phyloP scores from a whole-genome alignment of 2,113 vertebrate genomes.

The Scolopax mira region DNA sequence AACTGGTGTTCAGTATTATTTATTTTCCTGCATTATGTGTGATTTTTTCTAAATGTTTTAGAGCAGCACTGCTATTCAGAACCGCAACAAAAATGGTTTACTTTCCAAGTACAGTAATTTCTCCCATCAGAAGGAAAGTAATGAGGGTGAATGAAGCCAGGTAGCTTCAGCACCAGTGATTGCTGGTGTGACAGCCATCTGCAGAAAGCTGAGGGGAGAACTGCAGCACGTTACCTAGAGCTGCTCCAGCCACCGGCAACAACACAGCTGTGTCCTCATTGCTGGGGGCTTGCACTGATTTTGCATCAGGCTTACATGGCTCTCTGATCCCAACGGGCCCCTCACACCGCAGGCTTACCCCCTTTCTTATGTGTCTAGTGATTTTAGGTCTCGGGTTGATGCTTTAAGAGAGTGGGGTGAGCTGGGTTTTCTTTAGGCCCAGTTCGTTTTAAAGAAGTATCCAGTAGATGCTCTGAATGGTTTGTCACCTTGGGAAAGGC shows the following conservation, averaged over 20 bases:
- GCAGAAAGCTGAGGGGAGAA: not conserved
- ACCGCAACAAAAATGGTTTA: not conserved
- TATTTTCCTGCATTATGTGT: not conserved
- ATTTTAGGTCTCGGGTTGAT: not conserved
- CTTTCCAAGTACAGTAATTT: not conserved
- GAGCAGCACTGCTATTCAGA: not conserved
- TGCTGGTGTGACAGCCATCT: not conserved
- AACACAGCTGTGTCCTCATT: accelerated
- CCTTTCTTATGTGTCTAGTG: not conserved
- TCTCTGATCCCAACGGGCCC: not conserved
- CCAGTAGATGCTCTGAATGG: not conserved
- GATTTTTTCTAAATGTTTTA: not conserved
- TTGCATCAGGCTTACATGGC: accelerated
- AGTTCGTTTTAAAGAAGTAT: not conserved
- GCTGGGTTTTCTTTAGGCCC: not conserved
- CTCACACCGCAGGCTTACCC: accelerated
- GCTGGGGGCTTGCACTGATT: not conserved
- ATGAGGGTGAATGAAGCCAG: not conserved
- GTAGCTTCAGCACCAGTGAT: not conserved
- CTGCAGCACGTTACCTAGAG: not conserved
- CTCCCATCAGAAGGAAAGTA: not conserved
- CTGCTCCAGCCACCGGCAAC: not conserved
- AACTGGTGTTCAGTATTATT: not conserved
- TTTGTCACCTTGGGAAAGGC: not conserved
- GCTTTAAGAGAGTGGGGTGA: not conserved